Evolutionary conservation across 2,797 vertebrate species (phyloP).

Genomic region (Lacerta agilis): DNA sequence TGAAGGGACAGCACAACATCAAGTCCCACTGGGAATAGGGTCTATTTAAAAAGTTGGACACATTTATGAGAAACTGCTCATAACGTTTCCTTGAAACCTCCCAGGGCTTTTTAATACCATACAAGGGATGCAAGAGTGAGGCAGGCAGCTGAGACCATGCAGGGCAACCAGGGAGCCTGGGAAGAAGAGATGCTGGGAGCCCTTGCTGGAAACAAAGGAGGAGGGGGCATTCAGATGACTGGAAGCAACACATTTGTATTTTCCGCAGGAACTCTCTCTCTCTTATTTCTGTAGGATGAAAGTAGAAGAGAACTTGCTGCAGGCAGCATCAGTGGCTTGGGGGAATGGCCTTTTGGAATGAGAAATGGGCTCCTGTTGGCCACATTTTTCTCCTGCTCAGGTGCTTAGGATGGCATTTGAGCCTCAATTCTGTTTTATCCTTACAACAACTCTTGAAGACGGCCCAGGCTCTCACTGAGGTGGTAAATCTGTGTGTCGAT

Average conservation of each 20-base stretch:
- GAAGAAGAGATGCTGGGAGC: neutral
- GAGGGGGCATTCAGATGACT: neutral
- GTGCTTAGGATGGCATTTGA: neutral
- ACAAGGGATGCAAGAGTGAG: conserved; percentile 42
- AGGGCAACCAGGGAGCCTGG: neutral
- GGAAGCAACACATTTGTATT: neutral
- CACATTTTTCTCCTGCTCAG: neutral
- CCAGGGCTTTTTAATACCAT: conserved; percentile 50
- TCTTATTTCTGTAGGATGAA: no score
- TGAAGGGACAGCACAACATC: conserved; percentile 12
- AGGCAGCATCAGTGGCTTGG: neutral
- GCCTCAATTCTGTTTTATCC: neutral
- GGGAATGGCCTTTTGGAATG: neutral
- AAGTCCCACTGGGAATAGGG: conserved; percentile 26
- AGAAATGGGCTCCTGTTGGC: neutral
- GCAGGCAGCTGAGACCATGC: neutral
- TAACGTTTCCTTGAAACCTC: conserved; percentile 39
- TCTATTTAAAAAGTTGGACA: conserved; percentile 32
- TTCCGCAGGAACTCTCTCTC: neutral
- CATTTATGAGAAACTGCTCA: conserved; percentile 36
- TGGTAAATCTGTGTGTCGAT: neutral
- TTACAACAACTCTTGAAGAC: neutral
- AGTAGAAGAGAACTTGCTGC: neutral
- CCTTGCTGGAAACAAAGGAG: neutral
- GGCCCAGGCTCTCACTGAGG: neutral